Conservation (phyloP, 2,888 invertebrate genomes). For the Sturmia bella region DNA sequence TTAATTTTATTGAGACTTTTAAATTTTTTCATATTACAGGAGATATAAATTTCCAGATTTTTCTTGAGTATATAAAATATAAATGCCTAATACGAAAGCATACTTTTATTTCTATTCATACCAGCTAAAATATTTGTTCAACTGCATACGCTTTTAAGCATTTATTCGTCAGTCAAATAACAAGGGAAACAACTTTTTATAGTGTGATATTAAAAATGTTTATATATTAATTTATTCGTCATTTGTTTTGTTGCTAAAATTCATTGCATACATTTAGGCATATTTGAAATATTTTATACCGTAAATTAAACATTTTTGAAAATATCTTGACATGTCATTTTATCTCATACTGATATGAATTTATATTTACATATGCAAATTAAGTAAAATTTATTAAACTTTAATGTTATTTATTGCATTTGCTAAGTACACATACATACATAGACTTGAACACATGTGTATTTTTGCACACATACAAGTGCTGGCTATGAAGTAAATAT, state of each 20-base stretch:
- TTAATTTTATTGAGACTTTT: no score
- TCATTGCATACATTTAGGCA: constrained; percentile 19
- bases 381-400: constrained; percentile 54
- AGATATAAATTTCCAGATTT: no score
- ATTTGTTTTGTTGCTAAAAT: background rate
- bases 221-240: background rate
- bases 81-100: no score
- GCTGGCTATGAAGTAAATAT: background rate
- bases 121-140: no score
- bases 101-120: no score
- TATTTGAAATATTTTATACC: constrained; percentile 39
- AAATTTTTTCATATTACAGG: no score
- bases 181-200: background rate
- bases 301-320: constrained; percentile 19
- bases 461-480: background rate
- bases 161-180: no score
- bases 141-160: no score
- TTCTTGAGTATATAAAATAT: no score
- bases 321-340: constrained; percentile 38
- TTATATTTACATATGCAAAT: constrained; percentile 30
- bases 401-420: constrained; percentile 57
- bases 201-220: background rate
- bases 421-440: background rate
- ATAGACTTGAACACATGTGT: background rate
- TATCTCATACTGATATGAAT: constrained; percentile 24